Evolutionary conservation across 2,888 invertebrate genomes (phyloP).

Genomic region (Onthophagus sagittarius): DNA sequence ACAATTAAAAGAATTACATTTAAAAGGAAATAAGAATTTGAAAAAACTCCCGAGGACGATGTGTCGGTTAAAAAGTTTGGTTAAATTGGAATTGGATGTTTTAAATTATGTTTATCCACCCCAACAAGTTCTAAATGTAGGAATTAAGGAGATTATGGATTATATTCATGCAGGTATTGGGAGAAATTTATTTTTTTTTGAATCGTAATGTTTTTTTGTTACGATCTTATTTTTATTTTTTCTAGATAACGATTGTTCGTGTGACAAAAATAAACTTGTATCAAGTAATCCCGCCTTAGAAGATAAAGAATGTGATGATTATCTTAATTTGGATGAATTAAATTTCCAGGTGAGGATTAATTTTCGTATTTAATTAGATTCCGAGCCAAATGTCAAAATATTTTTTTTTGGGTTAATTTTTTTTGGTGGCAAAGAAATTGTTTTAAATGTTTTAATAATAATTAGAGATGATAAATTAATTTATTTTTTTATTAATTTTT

Average conservation of each 20-base stretch:
- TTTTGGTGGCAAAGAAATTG: no score
- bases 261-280: slow-evolving; percentile 10
- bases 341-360: slow-evolving; percentile 19
- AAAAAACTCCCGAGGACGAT: slow-evolving; percentile 61
- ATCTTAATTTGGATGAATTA: slow-evolving; percentile 19
- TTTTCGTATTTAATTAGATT: no score
- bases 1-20: slow-evolving; percentile 58
- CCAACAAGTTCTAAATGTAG: slow-evolving; percentile 55
- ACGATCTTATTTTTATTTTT: neutral
- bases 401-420: no score
- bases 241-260: slow-evolving; percentile 19
- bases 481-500: no score
- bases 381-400: neutral
- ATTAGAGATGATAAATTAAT: no score
- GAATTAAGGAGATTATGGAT: slow-evolving; percentile 63
- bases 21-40: slow-evolving; percentile 59
- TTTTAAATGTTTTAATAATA: no score
- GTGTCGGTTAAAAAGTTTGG: slow-evolving; percentile 61
- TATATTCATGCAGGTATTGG: slow-evolving; percentile 58
- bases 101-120: slow-evolving; percentile 65
- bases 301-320: neutral
- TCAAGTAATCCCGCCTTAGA: neutral
- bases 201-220: neutral
- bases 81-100: slow-evolving; percentile 59
- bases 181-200: neutral